Evolutionary conservation across 2,797 vertebrate species (phyloP), one percentile per base, ranked within the genome.

Genomic region (Muraenolepis orangiensis): DNA sequence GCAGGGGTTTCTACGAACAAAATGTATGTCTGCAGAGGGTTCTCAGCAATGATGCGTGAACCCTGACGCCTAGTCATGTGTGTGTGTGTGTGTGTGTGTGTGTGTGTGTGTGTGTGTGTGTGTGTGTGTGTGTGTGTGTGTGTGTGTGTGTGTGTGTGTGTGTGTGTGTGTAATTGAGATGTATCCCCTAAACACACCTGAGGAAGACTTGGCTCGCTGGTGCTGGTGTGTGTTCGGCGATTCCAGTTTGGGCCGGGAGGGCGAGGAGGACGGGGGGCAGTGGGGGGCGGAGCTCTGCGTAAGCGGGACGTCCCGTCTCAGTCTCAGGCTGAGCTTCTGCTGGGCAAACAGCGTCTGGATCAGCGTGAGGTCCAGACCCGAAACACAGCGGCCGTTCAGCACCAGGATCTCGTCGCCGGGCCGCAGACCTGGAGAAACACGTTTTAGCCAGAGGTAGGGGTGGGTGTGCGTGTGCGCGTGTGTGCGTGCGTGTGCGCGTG

Each of bases 301-400:
- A 26, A 7, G 40, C 0, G 78, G 40, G 75, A 88, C 79, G 18
- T 92, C 92, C 31, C 84, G 87, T 79, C 91, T 92, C 78, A 97
- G 87, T 51, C 90, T 95, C 36, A 98, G 88, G 46, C 91, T 91
- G 1, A 97, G 91, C 0, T 88, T 93, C 87, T 91, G 94, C 81
- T 95, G 93, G 0, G 93, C 94, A 84, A 98, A 98, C 80, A 96
- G 77, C 0, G 91, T 88, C 89, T 96, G 96, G 92, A 97, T 97
- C 85, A 95, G 92, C 7, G 89, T 78, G 66, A 97, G 91, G 85
- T 96, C 94, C 69, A 98, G 92, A 66, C 92, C 80, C 2, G 93
- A 93, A 30, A 97, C 93, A 0, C 89, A 83, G 66, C 92, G 93
- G 78, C 94, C 93, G 29, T 97, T 97, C 83, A 98, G 91, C 80